Evolutionary conservation across 2,888 invertebrate genomes (phyloP), one percentile per base, ranked within the genome.

Genomic region (Scaeva pyrastri): DNA sequence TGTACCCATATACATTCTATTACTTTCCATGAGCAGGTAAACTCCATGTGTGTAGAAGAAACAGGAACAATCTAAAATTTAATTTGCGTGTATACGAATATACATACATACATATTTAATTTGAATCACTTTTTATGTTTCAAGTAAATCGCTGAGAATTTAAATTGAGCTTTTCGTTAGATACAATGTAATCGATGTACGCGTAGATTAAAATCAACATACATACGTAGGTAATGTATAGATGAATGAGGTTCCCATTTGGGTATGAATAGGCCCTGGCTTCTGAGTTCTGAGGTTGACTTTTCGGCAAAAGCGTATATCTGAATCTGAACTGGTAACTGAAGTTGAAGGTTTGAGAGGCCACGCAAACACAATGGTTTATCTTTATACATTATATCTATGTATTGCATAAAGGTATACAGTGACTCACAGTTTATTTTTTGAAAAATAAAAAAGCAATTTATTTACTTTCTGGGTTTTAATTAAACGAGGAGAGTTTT

Each of bases 281-380:
- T n/a, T n/a, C n/a, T 31, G 16, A 41, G 8, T 8, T 12, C 3
- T 1, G 14, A 31, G 12, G 31, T 36, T n/a, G 36, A 19, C 39
- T 60, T 60, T 21, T 39, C 19, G 11, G 11, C 39, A 60, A 31
- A 55, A 11, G 14, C 43, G 26, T 16, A 6, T 26, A 1, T n/a
- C 62, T 21, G 0, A 31, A 31, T 31, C 21, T 14, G 12, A 12
- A 7, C 21, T 16, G 16, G n/a, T n/a, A 26, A 26, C 2, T 26
- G 26, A 12, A 71, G 31, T n/a, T 21, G 21, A 31, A 23, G 68
- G 45, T 72, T 73, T 21, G 75, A n/a, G 75, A n/a, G 75, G 52
- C 43, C 45, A 55, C 12, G 50, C 68, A 79, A 85, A 85, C 79
- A 85, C 79, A 85, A 80, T 80, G 72, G 21, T 50, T 50, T 50